phyloP scores from a whole-genome alignment of 2,888 invertebrate genomes.

The Phortica okadai region DNA sequence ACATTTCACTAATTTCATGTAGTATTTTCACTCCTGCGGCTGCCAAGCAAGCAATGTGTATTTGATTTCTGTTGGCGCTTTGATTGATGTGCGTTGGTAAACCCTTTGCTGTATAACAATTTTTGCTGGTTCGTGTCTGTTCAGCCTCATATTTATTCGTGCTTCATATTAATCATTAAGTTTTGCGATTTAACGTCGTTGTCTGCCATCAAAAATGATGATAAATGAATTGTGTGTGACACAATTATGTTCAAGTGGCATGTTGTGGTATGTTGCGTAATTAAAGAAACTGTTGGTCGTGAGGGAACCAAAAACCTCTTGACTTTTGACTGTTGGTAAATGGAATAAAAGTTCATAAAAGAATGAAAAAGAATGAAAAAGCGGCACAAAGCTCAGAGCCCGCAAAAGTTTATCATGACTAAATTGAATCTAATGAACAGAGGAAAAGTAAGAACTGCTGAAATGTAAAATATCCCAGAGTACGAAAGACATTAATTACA shows the following conservation, averaged over 20 bases:
- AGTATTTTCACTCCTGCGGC: slow-evolving; percentile 26
- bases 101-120: slow-evolving; percentile 27
- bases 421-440: too few relatives aligned
- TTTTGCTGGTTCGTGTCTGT: slow-evolving; percentile 36
- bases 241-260: neutral
- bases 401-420: too few relatives aligned
- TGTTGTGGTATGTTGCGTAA: neutral
- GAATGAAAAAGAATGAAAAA: too few relatives aligned
- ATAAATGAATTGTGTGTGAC: slow-evolving; percentile 59
- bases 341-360: too few relatives aligned
- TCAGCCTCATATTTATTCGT: slow-evolving; percentile 43
- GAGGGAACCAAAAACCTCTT: too few relatives aligned
- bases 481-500: too few relatives aligned
- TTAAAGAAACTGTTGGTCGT: neutral
- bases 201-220: slow-evolving; percentile 43
- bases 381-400: too few relatives aligned
- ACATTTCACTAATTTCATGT: slow-evolving; percentile 65
- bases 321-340: too few relatives aligned
- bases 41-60: slow-evolving; percentile 34
- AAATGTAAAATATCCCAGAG: too few relatives aligned
- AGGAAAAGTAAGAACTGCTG: too few relatives aligned
- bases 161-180: slow-evolving; percentile 13
- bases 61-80: slow-evolving; percentile 45
- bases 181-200: slow-evolving; percentile 57
- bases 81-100: slow-evolving; percentile 34